Conservation (phyloP, 2,113 vertebrate species). For the Phyllostomus discolor region DNA sequence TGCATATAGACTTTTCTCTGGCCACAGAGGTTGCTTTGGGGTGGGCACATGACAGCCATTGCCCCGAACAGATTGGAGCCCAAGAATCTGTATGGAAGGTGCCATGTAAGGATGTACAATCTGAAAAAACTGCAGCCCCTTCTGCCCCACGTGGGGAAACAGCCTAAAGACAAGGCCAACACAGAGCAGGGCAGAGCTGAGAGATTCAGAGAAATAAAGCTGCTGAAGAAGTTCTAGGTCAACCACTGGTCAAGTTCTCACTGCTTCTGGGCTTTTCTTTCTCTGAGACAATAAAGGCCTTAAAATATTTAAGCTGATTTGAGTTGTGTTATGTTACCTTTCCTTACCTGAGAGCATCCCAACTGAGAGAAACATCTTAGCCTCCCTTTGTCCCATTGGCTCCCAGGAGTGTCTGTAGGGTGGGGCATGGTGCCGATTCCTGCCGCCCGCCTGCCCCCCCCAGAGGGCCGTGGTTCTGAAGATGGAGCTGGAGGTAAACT, state of each 20-base stretch:
- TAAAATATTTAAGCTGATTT: not conserved
- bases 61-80: not conserved
- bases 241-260: not conserved
- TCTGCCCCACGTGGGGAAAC: not conserved
- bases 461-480: not conserved
- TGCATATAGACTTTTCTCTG: not conserved
- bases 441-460: not conserved
- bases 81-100: not conserved
- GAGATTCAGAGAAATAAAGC: not conserved
- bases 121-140: not conserved
- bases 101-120: not conserved
- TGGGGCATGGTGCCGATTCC: not conserved
- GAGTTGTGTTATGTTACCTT: not conserved
- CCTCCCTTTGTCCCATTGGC: not conserved
- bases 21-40: not conserved
- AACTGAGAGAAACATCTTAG: not conserved
- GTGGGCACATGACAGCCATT: not conserved
- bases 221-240: not conserved
- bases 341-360: not conserved
- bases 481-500: not conserved
- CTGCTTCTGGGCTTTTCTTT: not conserved
- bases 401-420: not conserved
- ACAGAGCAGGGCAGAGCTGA: not conserved
- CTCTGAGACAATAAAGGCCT: not conserved
- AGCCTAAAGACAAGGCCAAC: not conserved